Conservation (phyloP, 2,888 invertebrate genomes). For the Xestia ashworthii region DNA sequence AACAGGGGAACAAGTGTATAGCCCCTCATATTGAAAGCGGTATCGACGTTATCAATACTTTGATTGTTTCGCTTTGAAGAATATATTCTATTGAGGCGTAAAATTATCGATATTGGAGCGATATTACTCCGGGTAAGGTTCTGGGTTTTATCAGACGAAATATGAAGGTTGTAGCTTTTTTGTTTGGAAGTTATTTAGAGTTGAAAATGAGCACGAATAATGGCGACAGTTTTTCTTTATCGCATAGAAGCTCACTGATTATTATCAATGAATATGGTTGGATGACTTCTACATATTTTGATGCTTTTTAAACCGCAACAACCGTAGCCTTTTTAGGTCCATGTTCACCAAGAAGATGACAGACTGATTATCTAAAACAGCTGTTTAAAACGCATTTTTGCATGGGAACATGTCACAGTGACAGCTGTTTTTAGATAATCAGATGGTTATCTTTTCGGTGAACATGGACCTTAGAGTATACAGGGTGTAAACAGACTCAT, state of each 20-base stretch:
- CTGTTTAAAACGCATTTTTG: too few relatives aligned
- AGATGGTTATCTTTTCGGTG: too few relatives aligned
- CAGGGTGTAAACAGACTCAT: too few relatives aligned
- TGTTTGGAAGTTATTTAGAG: constrained; percentile 21
- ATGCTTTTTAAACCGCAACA: too few relatives aligned
- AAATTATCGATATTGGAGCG: constrained; percentile 49
- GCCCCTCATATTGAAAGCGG: constrained; percentile 18
- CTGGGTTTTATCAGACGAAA: constrained; percentile 42
- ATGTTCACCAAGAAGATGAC: too few relatives aligned
- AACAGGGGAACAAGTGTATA: neutral
- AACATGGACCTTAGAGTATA: too few relatives aligned
- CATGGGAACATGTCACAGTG: too few relatives aligned
- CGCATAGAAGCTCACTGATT: neutral
- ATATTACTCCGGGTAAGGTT: constrained; percentile 44
- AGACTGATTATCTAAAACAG: too few relatives aligned
- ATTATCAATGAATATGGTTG: neutral
- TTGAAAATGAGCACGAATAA: constrained; percentile 8
- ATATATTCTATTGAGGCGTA: constrained; percentile 49
- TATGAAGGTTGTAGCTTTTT: constrained; percentile 25
- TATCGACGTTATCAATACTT: constrained; percentile 23
- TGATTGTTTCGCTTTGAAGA: constrained; percentile 49
- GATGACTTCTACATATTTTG: too few relatives aligned
- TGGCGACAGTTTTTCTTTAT: constrained; percentile 4
- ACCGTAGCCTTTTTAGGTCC: too few relatives aligned
- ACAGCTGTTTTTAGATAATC: too few relatives aligned